Percentiles rank a stretch among this genome's conserved stretches.
Conservation (phyloP, 2,888 invertebrate species). For the Beris chalybata region DNA sequence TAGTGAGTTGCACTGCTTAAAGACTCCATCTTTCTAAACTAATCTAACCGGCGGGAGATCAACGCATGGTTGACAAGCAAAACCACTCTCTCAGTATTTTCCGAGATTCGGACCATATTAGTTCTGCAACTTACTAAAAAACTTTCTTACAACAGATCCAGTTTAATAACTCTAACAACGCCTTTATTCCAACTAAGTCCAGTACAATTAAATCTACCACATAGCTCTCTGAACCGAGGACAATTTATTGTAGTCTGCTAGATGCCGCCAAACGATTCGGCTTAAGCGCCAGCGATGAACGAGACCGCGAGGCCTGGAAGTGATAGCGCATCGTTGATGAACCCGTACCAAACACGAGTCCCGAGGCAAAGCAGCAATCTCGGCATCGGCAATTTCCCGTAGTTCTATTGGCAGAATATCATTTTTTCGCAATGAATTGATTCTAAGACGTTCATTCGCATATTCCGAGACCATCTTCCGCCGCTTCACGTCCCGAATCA, state of each 20-base stretch:
- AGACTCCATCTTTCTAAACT: too few species aligned
- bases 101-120: too few species aligned
- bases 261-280: conserved; percentile 84
- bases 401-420: conserved; percentile 80
- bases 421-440: conserved; percentile 83
- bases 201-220: conserved; percentile 62
- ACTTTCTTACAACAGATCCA: too few species aligned
- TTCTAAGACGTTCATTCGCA: conserved; percentile 74
- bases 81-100: too few species aligned
- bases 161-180: too few species aligned
- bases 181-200: too few species aligned
- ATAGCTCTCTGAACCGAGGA: conserved; percentile 92
- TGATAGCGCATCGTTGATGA: conserved; percentile 80
- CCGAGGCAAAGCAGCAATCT: conserved; percentile 76
- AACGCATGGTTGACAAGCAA: too few species aligned
- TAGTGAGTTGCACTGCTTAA: too few species aligned
- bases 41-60: too few species aligned
- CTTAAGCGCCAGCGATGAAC: conserved; percentile 83
- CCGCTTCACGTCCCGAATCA: conserved; percentile 84
- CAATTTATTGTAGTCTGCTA: conserved; percentile 92
- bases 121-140: too few species aligned
- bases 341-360: conserved; percentile 69
- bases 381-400: conserved; percentile 74
- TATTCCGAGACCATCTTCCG: conserved; percentile 74
- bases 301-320: conserved; percentile 82